phyloP scores from a whole-genome alignment of 1,140 invertebrate genomes.

The Diorhabda carinulata region DNA sequence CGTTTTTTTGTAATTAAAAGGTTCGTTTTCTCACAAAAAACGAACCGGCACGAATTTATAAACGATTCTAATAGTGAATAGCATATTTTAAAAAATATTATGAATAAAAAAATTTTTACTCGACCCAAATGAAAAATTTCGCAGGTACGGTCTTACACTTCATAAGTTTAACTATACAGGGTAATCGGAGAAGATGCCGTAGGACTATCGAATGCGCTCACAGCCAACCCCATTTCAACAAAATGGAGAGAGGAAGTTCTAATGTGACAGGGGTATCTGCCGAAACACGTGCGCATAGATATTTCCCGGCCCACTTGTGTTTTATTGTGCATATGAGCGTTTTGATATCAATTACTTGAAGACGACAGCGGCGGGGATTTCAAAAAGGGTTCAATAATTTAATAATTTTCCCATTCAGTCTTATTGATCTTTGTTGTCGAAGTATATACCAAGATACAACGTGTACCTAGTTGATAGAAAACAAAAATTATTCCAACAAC shows the following conservation, averaged over 20 bases:
- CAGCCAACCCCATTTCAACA: conserved; percentile 24
- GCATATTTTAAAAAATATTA: too few relatives aligned
- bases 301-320: conserved; percentile 30
- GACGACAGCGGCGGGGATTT: conserved; percentile 1
- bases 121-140: neutral
- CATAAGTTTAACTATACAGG: conserved; percentile 7
- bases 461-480: too few relatives aligned
- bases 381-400: too few relatives aligned
- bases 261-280: conserved; percentile 31
- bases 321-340: conserved; percentile 22
- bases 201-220: conserved; percentile 7
- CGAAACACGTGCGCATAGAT: conserved; percentile 30
- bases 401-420: too few relatives aligned
- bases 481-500: too few relatives aligned
- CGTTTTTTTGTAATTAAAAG: too few relatives aligned
- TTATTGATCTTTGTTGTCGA: too few relatives aligned
- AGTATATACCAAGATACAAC: too few relatives aligned
- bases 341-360: conserved; percentile 13
- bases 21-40: too few relatives aligned
- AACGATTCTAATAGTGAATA: too few relatives aligned
- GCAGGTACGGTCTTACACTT: neutral
- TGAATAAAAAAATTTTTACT: too few relatives aligned
- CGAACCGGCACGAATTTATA: too few relatives aligned
- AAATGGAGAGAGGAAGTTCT: conserved; percentile 31
- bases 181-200: conserved; percentile 3